Base-by-base conservation (phyloP, 1,140 invertebrate genomes). In the Olivierus martensii region DNA sequence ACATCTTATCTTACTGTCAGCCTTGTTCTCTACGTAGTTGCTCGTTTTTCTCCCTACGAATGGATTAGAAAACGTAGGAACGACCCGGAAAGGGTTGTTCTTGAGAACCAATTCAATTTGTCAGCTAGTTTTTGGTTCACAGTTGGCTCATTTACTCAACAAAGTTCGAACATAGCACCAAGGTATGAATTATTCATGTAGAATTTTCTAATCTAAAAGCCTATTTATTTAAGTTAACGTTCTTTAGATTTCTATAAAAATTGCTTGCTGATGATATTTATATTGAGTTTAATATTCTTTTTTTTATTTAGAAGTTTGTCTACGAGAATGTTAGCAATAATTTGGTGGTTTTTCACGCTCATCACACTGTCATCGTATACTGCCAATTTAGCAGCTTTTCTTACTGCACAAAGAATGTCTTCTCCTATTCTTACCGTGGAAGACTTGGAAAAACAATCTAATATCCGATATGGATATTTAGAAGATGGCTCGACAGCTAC, bases 381-480 rank as follows among this genome's bases (percentile, higher is more conserved):
- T 7, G 92, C 92, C 11, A 94, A 95, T 69, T 72, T 96, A 55
- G 90, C 93, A 2, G 92, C 93, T 9, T 97, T 93, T 60, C 71
- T 97, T 28, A 95, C 93, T 0, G 82, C 84, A 21, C 85, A 85
- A 12, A 73, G 84, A 18, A 82, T 90, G 74, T 81, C 85, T 84
- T 60, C 52, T 17, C 81, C 87, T 0, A 93, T 97, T n/a, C 79
- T 84, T 59, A 80, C 75, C 53, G 86, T 85, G 0, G 88, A 95
- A 62, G 90, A 95, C 66, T 73, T 97, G 14, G 85, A 87, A 0
- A 81, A 81, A 45, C 75, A 78, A 57, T 91, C 87, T 1, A 86
- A 89, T 73, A 95, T 98, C 59, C 91, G 94, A 70, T 98, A 98
- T 67, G 94, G 94, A 6, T 87, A 87, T 15, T 70, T 93, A 14